These are phyloP conservation scores for Lepidothrix coronata DNA, from an alignment of 2,113 vertebrate genomes.

Conservation along the genomic window DNA sequence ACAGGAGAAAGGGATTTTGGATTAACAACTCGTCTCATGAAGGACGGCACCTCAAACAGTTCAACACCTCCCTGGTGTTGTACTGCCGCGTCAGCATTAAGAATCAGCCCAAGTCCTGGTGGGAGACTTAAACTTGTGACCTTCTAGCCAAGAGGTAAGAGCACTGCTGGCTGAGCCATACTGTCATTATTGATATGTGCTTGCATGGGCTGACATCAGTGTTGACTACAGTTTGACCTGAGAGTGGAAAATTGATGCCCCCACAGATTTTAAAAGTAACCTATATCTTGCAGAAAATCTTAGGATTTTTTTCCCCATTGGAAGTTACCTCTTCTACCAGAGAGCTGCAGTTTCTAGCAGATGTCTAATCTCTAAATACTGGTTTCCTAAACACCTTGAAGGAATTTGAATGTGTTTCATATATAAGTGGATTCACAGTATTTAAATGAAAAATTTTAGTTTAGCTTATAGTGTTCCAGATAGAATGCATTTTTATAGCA, in stretches of 20 bases:
- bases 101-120: constrained; percentile 41
- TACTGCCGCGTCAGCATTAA: not conserved
- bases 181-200: constrained; percentile 24
- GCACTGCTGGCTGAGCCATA: not conserved
- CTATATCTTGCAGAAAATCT: not conserved
- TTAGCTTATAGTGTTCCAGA: not conserved
- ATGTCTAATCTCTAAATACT: not conserved
- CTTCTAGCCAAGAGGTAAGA: constrained; percentile 49
- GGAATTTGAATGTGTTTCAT: not conserved
- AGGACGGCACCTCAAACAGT: constrained; percentile 23
- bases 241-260: constrained; percentile 45
- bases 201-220: not conserved
- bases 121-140: constrained; percentile 57
- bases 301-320: not conserved
- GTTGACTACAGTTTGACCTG: constrained; percentile 52
- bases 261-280: constrained; percentile 22
- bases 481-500: not conserved
- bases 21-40: constrained; percentile 58
- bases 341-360: not conserved
- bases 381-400: not conserved
- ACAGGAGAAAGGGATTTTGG: constrained; percentile 42
- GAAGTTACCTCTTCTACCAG: not conserved
- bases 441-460: not conserved
- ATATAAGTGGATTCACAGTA: not conserved
- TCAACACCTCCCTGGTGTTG: not conserved